Base-by-base conservation (phyloP, 2,113 vertebrate species). In the Oreochromis spilurus region DNA sequence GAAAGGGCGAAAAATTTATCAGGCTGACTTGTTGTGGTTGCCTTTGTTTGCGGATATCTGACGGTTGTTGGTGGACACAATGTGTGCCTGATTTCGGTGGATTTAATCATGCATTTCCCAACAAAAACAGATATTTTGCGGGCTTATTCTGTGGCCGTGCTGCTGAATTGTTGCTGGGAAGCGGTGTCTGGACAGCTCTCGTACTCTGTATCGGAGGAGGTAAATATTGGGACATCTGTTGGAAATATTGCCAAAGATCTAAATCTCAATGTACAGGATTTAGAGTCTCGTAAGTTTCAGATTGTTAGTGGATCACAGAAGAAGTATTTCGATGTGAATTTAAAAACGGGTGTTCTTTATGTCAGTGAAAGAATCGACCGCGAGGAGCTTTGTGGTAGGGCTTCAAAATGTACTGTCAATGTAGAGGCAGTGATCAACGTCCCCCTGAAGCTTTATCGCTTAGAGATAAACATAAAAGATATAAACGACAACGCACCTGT, bases 221-320 rank as follows among this genome's bases (percentile, higher is more conserved):
- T 95, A 83, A 96, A 91, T 52, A 72, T 40, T 6, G 96, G 93
- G 53, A 96, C 96, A 7, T 78, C 90, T 38, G 96, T 97, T 16
- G 96, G 96, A 75, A 96, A 96, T 95, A 75, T 96, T 54, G 95
- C 96, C 1, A 96, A 95, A 82, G 96, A 97, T 62, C 62, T 97
- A 3, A 93, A 81, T 45, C 87, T 97, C 0, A 94, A 84, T 40
- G 78, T 95, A 1, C 90, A 93, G 5, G 95, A 96, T 26, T 87
- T 97, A 83, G 94, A 96, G 45, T 82, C 94, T 2, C 95, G 96
- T 12, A 50, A 58, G 81, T 94, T 96, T 93, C 94, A 94, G 67
- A 93, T 96, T 29, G 94, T 96, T 17, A 40, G 91, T 2, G 94
- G 95, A 26, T 54, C 94, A 4, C 93, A 94, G 36, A 92, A 4